Conservation (phyloP, 1,140 invertebrate genomes). For the Bemisia tabaci region DNA sequence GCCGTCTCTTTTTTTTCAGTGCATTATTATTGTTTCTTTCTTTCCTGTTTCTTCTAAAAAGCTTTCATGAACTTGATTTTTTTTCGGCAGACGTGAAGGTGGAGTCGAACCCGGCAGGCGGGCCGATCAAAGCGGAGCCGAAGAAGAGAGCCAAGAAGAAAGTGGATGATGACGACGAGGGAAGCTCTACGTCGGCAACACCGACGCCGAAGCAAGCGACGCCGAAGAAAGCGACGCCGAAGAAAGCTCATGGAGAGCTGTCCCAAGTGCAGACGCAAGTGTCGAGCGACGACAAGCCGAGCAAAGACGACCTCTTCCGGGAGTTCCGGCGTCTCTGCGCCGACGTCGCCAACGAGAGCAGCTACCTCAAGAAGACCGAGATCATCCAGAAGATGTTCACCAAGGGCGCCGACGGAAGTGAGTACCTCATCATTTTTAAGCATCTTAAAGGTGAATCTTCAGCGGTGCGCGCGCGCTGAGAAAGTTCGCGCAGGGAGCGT, state of each 20-base stretch:
- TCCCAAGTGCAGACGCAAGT: neutral
- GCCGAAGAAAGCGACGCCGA: constrained; percentile 7
- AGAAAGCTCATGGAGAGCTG: constrained; percentile 8
- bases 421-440: too few relatives aligned
- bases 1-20: too few relatives aligned
- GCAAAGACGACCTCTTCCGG: constrained; percentile 56
- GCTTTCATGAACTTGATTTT: too few relatives aligned
- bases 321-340: constrained; percentile 65
- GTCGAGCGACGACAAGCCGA: constrained; percentile 11
- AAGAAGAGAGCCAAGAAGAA: constrained; percentile 5
- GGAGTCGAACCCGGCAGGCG: neutral
- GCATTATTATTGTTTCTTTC: too few relatives aligned
- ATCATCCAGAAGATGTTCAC: constrained; percentile 54
- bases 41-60: too few relatives aligned
- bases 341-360: constrained; percentile 55
- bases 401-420: constrained; percentile 44
- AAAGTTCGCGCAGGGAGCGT: too few relatives aligned
- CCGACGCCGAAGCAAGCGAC: neutral
- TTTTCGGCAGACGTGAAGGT: neutral
- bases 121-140: neutral
- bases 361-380: constrained; percentile 70
- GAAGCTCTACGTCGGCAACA: neutral
- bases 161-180: neutral
- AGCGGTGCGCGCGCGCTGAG: too few relatives aligned
- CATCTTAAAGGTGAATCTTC: too few relatives aligned